Evolutionary conservation across 1,140 invertebrate species (phyloP).

Genomic region (Saxidomus purpurata): DNA sequence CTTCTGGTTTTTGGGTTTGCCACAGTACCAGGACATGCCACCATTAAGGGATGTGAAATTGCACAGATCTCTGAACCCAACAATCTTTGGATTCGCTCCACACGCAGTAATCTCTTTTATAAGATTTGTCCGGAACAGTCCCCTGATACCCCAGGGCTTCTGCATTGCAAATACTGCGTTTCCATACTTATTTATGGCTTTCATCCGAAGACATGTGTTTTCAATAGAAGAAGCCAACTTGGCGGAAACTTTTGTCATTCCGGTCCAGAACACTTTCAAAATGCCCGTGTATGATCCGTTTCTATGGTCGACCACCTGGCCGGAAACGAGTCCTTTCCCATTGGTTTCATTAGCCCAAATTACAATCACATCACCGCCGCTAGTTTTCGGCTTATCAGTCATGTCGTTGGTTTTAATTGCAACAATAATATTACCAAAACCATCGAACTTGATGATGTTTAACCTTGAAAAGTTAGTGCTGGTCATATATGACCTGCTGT

Average conservation of each 20-base stretch:
- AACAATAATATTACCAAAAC: background rate
- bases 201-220: slow-evolving; percentile 51
- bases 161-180: slow-evolving; percentile 35
- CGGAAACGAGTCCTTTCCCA: slow-evolving; percentile 48
- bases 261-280: slow-evolving; percentile 44
- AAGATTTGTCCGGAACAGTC: background rate
- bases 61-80: slow-evolving; percentile 5
- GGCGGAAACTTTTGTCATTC: slow-evolving; percentile 1
- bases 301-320: slow-evolving; percentile 50
- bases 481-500: background rate
- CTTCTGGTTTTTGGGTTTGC: slow-evolving; percentile 8
- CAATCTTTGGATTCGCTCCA: slow-evolving; percentile 10
- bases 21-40: slow-evolving; percentile 57
- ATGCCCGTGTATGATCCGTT: slow-evolving; percentile 50
- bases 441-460: background rate
- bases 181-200: slow-evolving; percentile 23
- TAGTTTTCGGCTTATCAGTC: background rate
- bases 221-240: slow-evolving; percentile 34
- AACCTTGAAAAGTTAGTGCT: background rate
- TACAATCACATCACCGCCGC: slow-evolving; percentile 31
- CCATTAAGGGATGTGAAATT: slow-evolving; percentile 53
- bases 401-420: slow-evolving; percentile 16
- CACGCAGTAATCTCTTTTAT: slow-evolving; percentile 35
- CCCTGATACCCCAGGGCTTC: slow-evolving; percentile 25
- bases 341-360: background rate